phyloP scores from a whole-genome alignment of 2,797 vertebrate genomes.

The Merluccius polli region DNA sequence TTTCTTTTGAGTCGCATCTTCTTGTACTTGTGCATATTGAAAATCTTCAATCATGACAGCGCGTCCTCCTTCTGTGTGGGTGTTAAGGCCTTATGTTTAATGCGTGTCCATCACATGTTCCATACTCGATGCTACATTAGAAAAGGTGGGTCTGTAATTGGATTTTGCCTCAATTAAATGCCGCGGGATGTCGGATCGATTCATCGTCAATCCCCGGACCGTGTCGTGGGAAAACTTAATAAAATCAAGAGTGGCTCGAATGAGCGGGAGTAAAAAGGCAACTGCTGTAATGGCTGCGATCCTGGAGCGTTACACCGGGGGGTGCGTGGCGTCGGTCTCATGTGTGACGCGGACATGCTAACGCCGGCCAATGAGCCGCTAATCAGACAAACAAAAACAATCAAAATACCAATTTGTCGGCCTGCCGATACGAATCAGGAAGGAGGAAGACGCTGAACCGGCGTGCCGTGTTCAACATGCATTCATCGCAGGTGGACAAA shows the following conservation, averaged over 20 bases:
- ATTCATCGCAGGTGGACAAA: conserved; percentile 40
- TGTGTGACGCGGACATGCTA: not conserved
- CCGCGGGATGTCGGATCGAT: not conserved
- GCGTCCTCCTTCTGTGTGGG: not conserved
- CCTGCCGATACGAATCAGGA: conserved; percentile 51
- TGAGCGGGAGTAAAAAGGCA: not conserved
- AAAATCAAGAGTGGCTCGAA: not conserved
- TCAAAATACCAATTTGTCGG: conserved; percentile 13
- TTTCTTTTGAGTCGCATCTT: not conserved
- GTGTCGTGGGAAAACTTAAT: not conserved
- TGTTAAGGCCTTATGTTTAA: not conserved
- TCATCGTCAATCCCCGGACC: not conserved
- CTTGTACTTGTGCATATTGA: not conserved
- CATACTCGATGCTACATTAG: not conserved
- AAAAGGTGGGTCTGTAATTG: conserved; percentile 4
- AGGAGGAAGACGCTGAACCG: conserved; percentile 46
- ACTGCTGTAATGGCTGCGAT: not conserved
- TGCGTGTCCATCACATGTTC: not conserved
- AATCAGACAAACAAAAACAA: conserved; percentile 9
- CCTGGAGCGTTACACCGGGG: not conserved
- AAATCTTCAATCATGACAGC: not conserved
- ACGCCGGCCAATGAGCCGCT: not conserved
- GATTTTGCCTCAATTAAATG: not conserved
- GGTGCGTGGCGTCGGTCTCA: not conserved
- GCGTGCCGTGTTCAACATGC: conserved; percentile 60